Conservation (phyloP, 2,888 invertebrate genomes). For the Cryptosula pallasiana region DNA sequence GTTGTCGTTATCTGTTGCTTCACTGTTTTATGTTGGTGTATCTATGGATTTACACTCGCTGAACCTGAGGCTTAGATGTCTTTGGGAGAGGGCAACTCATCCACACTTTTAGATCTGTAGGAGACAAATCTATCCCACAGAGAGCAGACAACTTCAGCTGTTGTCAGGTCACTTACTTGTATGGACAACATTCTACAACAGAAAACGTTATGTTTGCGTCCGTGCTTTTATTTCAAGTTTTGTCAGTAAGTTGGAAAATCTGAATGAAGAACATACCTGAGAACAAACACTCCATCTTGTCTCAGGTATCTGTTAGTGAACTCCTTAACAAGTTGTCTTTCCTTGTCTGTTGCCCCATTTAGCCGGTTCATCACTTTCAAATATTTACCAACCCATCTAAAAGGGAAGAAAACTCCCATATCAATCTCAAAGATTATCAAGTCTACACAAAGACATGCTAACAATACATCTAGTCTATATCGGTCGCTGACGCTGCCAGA, state of each 20-base stretch:
- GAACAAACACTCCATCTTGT: slow-evolving; percentile 50
- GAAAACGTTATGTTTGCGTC: no score
- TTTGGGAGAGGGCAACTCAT: slow-evolving; percentile 18
- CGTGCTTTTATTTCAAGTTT: no score
- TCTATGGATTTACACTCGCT: neutral
- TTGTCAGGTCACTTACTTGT: slow-evolving; percentile 18
- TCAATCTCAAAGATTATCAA: no score
- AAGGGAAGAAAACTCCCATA: no score
- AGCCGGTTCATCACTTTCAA: slow-evolving; percentile 54
- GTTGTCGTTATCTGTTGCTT: no score
- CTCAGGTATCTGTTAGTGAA: slow-evolving; percentile 49
- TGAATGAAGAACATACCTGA: slow-evolving; percentile 29
- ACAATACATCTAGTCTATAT: no score
- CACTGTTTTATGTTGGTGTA: no score
- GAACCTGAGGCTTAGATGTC: neutral
- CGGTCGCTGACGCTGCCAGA: no score
- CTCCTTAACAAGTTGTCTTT: slow-evolving; percentile 47
- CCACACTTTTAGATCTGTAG: slow-evolving; percentile 19
- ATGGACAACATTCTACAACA: slow-evolving; percentile 16
- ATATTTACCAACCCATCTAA: slow-evolving; percentile 53
- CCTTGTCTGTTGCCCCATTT: slow-evolving; percentile 37
- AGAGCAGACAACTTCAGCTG: slow-evolving; percentile 24
- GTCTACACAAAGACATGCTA: no score
- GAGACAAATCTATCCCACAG: slow-evolving; percentile 22
- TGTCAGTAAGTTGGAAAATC: no score